These are phyloP conservation scores for Australoheros facetus DNA, from an alignment of 2,797 vertebrate genomes.

Conservation along the genomic window DNA sequence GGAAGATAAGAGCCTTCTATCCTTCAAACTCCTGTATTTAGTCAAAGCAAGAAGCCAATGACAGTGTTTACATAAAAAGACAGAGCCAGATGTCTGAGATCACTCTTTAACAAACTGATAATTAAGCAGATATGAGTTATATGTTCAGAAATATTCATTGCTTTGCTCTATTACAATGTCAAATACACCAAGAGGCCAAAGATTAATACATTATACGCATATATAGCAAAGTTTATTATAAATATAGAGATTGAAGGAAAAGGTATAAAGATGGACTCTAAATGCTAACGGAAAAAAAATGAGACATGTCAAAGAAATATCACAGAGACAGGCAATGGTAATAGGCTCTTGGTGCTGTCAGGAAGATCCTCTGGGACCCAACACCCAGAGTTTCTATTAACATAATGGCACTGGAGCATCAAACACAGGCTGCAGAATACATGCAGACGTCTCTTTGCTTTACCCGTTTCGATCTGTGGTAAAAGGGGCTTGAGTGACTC, in stretches of 20 bases:
- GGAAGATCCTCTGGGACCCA: constrained; percentile 49
- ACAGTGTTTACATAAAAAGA: not conserved
- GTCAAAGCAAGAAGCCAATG: not conserved
- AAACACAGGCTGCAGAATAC: constrained; percentile 32
- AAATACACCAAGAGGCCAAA: not conserved
- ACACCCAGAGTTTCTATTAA: constrained; percentile 51
- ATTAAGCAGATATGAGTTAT: not conserved
- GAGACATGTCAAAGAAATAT: constrained; percentile 2
- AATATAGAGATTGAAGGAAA: not conserved
- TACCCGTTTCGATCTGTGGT: constrained; percentile 16
- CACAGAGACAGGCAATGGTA: constrained; percentile 40
- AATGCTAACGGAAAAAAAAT: not conserved
- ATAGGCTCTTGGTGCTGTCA: constrained; percentile 49
- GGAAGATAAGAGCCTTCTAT: not conserved
- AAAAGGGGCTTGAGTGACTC: not conserved
- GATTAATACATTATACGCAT: not conserved
- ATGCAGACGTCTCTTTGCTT: constrained; percentile 11
- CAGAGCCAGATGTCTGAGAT: not conserved
- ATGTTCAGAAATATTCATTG: not conserved
- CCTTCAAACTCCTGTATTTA: not conserved
- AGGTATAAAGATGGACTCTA: not conserved
- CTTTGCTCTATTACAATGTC: not conserved
- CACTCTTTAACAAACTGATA: not conserved
- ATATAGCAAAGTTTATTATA: not conserved
- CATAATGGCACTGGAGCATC: constrained; percentile 52